These are phyloP conservation scores for Lasioglossum vierecki DNA, from an alignment of 2,888 invertebrate species.

Conservation along the genomic window DNA sequence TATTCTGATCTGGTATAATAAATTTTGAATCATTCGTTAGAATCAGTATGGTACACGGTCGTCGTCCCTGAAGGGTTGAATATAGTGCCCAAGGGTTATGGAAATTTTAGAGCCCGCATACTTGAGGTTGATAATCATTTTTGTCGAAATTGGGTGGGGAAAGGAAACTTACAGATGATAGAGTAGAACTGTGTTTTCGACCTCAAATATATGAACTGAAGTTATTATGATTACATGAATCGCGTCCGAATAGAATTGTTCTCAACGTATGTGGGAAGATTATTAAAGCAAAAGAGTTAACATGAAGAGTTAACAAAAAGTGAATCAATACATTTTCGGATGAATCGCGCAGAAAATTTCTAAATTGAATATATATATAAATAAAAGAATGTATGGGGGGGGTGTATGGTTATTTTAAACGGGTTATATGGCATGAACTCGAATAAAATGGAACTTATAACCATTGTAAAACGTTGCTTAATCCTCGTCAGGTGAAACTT, in stretches of 20 bases:
- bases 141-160: neutral
- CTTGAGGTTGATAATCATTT: neutral
- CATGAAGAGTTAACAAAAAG: neutral
- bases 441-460: neutral
- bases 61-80: conserved; percentile 1
- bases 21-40: neutral
- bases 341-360: too few relatives aligned
- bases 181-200: neutral
- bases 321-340: too few relatives aligned
- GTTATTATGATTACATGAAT: neutral
- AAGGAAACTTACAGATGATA: neutral
- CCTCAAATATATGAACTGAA: neutral
- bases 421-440: neutral
- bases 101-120: neutral
- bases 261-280: neutral
- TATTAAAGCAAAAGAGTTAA: neutral
- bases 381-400: neutral
- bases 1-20: neutral
- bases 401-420: too few relatives aligned
- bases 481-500: neutral
- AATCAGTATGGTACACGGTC: neutral
- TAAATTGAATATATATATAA: too few relatives aligned
- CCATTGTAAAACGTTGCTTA: neutral
- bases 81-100: neutral
- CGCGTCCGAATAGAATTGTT: neutral